Percentiles rank a stretch among this genome's conserved stretches.
These are phyloP conservation scores for Megalonaias nervosa DNA, from an alignment of 1,140 invertebrate species.

Conservation along the genomic window DNA sequence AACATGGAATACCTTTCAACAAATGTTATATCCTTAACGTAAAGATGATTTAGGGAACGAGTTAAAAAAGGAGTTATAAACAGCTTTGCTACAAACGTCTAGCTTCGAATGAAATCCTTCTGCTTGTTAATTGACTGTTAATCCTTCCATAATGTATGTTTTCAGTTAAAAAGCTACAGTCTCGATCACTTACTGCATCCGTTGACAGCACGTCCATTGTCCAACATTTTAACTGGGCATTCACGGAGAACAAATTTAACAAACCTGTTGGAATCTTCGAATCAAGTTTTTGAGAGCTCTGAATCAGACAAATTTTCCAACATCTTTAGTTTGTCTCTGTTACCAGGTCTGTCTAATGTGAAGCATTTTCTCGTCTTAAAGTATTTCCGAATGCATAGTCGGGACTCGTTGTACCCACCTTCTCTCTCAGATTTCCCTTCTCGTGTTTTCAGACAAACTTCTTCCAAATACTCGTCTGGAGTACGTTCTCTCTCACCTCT, in stretches of 20 bases:
- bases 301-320: not conserved
- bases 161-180: not conserved
- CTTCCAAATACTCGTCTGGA: too few species aligned
- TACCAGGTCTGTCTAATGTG: not conserved
- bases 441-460: too few species aligned
- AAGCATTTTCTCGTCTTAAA: conserved; percentile 15
- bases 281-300: not conserved
- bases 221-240: conserved; percentile 1
- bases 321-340: not conserved
- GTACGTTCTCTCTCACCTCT: too few species aligned
- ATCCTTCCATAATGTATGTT: not conserved
- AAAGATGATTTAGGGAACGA: too few species aligned
- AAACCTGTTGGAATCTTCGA: not conserved
- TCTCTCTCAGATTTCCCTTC: not conserved
- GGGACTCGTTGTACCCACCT: not conserved
- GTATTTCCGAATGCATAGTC: conserved; percentile 7
- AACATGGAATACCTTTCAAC: too few species aligned
- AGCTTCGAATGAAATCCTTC: too few species aligned
- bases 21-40: too few species aligned
- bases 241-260: not conserved
- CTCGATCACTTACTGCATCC: conserved; percentile 3
- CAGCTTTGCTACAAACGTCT: too few species aligned
- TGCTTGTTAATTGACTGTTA: not conserved
- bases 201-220: not conserved
- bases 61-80: too few species aligned